phyloP scores from a whole-genome alignment of 2,888 invertebrate species.

The Digitonthophagus gazella region DNA sequence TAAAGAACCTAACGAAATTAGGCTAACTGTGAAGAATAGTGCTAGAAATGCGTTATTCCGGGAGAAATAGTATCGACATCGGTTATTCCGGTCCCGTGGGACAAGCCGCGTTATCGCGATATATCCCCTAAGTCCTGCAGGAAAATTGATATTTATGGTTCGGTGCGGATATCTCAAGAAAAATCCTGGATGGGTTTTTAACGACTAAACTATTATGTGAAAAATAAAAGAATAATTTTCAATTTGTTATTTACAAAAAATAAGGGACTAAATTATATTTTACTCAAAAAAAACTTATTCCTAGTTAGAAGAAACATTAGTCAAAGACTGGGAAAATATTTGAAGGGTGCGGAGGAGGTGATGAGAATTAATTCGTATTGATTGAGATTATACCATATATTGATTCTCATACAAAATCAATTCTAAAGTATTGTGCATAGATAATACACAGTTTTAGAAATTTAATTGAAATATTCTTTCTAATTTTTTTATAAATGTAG shows the following conservation, averaged over 20 bases:
- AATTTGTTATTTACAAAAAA: not conserved
- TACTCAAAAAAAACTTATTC: too few relatives aligned
- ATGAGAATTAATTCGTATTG: too few relatives aligned
- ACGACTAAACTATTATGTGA: not conserved
- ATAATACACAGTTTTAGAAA: too few relatives aligned
- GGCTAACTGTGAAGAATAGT: not conserved
- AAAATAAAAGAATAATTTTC: not conserved
- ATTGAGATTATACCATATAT: too few relatives aligned
- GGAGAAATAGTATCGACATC: constrained; percentile 13
- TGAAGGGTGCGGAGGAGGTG: too few relatives aligned
- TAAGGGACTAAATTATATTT: too few relatives aligned
- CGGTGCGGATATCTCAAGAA: not conserved
- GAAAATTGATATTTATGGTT: constrained; percentile 15
- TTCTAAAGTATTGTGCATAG: too few relatives aligned
- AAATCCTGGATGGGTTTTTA: not conserved
- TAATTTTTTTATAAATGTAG: too few relatives aligned
- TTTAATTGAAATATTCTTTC: too few relatives aligned
- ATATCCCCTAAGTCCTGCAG: constrained; percentile 7
- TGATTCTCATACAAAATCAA: too few relatives aligned
- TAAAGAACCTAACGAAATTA: not conserved
- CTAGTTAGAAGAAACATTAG: too few relatives aligned
- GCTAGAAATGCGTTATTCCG: not conserved
- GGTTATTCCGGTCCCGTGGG: constrained; percentile 13
- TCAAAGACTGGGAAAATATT: too few relatives aligned
- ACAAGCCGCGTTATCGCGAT: constrained; percentile 14